phyloP scores from a whole-genome alignment of 2,888 invertebrate species.

The Eristalis tenax region DNA sequence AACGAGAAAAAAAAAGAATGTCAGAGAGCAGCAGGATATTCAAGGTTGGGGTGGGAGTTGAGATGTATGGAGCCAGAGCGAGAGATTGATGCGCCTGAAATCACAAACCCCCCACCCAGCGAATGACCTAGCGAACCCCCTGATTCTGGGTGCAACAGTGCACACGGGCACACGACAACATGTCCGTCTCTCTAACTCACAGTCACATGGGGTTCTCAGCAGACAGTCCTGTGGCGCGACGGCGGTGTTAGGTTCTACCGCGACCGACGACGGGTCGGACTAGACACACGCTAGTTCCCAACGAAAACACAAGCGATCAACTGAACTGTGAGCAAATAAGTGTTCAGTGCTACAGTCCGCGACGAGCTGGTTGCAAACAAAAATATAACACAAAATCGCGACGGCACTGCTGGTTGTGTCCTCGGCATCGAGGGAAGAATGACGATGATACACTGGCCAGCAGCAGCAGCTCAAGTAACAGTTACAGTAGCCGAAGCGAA shows the following conservation, averaged over 20 bases:
- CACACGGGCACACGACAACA: not conserved
- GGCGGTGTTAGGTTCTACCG: not conserved
- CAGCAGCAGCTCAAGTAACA: slow-evolving; percentile 58
- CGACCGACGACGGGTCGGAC: not conserved
- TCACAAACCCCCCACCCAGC: not conserved
- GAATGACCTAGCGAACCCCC: not conserved
- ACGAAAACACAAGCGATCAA: slow-evolving; percentile 24
- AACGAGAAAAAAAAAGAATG: slow-evolving; percentile 32
- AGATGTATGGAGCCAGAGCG: not conserved
- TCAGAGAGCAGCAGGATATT: slow-evolving; percentile 30
- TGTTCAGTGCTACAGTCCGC: not conserved
- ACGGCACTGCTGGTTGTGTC: slow-evolving; percentile 29
- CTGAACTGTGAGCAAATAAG: slow-evolving; percentile 11
- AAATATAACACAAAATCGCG: slow-evolving; percentile 34
- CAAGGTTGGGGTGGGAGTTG: slow-evolving; percentile 51
- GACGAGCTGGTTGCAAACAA: not conserved
- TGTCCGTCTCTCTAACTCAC: not conserved
- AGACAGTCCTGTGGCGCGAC: not conserved
- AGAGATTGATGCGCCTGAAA: slow-evolving; percentile 6
- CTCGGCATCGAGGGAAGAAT: slow-evolving; percentile 63
- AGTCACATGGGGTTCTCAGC: not conserved
- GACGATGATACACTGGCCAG: slow-evolving; percentile 63
- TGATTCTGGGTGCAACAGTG: slow-evolving; percentile 33
- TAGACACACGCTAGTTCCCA: not conserved
- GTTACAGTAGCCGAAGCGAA: slow-evolving; percentile 56